Evolutionary conservation across 2,888 invertebrate genomes (phyloP), one percentile per base, ranked within the genome.

Genomic region (Cosmia pyralina): DNA sequence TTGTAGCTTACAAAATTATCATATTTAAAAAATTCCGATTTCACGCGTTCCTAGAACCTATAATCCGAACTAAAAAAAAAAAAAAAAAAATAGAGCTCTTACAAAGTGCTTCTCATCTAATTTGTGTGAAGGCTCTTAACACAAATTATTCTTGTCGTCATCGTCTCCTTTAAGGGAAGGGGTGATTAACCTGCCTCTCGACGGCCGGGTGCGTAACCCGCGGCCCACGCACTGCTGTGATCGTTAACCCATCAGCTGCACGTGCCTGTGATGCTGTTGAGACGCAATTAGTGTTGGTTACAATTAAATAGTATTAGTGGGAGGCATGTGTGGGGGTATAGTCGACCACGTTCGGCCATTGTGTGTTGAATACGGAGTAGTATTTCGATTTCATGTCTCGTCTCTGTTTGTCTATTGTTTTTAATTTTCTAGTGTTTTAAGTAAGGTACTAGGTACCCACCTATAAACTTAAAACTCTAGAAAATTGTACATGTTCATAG

Each of bases 201-300:
- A 19, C 17, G 38, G 28, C 34, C 22, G 62, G 65, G 70, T 79
- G 59, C 66, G 48, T 77, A 70, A 70, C 82, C 77, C 48, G 62
- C 52, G 57, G n/a, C 79, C 67, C 64, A 82, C 79, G 53, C 77
- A 38, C 44, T 77, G 53, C 13, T 62, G 41, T 82, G 64, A 83
- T 66, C 79, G 58, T 83, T 70, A 62, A 83, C 77, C 78, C 68
- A 82, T 79, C 73, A 70, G 15, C 63, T 53, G 64, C 62, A 82
- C 60, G 50, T 65, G 55, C 58, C 68, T 58, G 38, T 22, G 22
- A 48, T 53, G 75, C 19, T 60, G 60, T 11, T 53, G n/a, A 53
- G 65, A 69, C 53, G 78, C 55, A 72, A 77, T 63, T 77, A 77
- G 50, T 48, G 63, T 63, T 48, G 19, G 22, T 34, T 59, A 67